These are phyloP conservation scores for Oasisia sp. DNA, from an alignment of 2,888 invertebrate genomes.

Conservation along the genomic window DNA sequence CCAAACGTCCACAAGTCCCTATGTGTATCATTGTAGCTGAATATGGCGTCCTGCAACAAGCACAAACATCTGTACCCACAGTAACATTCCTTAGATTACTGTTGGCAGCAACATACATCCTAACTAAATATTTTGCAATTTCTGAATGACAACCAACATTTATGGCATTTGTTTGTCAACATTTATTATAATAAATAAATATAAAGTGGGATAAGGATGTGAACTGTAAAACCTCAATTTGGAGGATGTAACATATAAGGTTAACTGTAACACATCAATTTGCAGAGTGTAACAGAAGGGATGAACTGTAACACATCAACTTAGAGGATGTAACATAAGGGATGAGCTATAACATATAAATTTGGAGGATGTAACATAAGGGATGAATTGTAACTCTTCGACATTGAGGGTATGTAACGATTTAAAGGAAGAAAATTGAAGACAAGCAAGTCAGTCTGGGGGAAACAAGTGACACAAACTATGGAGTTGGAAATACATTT, in stretches of 20 bases:
- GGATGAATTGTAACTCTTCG: too few species aligned
- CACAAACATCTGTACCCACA: background rate
- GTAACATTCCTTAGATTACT: background rate
- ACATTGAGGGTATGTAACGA: too few species aligned
- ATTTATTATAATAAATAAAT: background rate
- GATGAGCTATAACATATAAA: too few species aligned
- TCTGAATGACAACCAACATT: background rate
- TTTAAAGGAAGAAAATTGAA: too few species aligned
- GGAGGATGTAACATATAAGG: background rate
- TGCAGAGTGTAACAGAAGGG: background rate
- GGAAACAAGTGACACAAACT: too few species aligned
- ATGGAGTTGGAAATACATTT: too few species aligned
- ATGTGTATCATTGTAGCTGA: background rate
- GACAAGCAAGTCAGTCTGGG: too few species aligned
- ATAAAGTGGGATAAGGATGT: background rate
- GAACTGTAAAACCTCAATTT: background rate
- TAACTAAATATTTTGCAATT: background rate
- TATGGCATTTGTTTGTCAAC: background rate
- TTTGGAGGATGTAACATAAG: too few species aligned
- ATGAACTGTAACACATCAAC: too few species aligned
- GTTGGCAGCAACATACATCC: background rate
- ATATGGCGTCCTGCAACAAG: background rate
- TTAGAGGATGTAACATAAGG: too few species aligned
- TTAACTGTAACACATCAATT: background rate
- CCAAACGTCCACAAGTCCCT: background rate